Evolutionary conservation across 2,888 invertebrate genomes (phyloP), one percentile per base, ranked within the genome.

Genomic region (Linnaemya vulpina): DNA sequence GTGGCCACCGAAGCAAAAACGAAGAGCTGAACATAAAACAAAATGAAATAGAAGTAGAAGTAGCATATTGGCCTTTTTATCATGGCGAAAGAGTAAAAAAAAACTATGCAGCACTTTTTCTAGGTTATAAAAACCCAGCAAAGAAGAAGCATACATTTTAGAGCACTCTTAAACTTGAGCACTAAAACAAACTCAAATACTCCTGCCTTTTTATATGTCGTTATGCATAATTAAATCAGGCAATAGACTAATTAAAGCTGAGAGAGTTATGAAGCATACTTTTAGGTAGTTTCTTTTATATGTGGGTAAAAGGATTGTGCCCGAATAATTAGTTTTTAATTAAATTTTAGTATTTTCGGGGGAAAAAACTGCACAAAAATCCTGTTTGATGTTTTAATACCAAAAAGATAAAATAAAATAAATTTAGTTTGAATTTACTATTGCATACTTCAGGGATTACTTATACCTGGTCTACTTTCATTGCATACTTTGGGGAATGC

Each of bases 141-240:
- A 65, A 73, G n/a, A 22, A 46, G 46, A 71, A 79, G 53, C 71
- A 71, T 71, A 63, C 43, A 30, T 79, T 79, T 38, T 35, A 63
- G 63, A 46, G 17, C 17, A 60, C 58, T 68, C 46, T 25, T 2
- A 58, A 60, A 20, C 25, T 67, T 65, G 35, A 77, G 49, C 60
- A 25, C 7, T 17, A 62, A 60, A 60, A 40, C 2, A 53, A 62
- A 51, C 35, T 62, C 38, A 30, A 53, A 65, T 13, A 17, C 35
- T 25, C 11, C 7, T 35, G 20, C n/a, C 22, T 17, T 77, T 17
- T 77, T 17, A 22, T 25, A 70, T 70, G 40, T 40, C 40, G 70
- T 70, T 51, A 49, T 62, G 60, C 68, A 51, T 77, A 77, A 77
- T 77, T 62, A 77, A 70, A 70, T 60, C 60, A 10, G 15, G 77